phyloP scores from a whole-genome alignment of 1,140 invertebrate genomes.

The Diprion similis region DNA sequence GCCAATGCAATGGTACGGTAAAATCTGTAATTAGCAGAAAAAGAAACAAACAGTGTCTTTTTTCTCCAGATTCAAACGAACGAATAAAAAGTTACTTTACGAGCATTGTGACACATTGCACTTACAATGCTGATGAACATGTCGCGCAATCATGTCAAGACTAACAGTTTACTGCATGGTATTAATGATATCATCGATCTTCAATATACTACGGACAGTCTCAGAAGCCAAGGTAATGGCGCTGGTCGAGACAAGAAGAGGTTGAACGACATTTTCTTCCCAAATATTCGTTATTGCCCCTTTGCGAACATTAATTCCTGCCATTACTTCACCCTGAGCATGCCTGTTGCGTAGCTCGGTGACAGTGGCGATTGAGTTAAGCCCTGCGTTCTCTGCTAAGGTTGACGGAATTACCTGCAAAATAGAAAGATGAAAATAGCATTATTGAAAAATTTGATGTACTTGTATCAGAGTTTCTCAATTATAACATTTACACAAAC shows the following conservation, averaged over 20 bases:
- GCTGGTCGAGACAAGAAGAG: constrained; percentile 92
- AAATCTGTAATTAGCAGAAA: not conserved
- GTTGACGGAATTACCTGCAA: constrained; percentile 85
- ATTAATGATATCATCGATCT: constrained; percentile 98
- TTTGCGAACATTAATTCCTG: constrained; percentile 97
- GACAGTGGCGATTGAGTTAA: constrained; percentile 97
- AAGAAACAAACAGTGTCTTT: not conserved
- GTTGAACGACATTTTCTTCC: constrained; percentile 98
- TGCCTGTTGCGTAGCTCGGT: constrained; percentile 96
- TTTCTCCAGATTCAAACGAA: not conserved
- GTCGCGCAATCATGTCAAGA: not conserved
- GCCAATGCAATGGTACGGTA: not conserved
- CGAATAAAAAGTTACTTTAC: no score
- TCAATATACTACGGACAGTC: constrained; percentile 96
- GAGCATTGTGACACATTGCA: no score
- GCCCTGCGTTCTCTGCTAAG: constrained; percentile 98
- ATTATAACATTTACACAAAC: constrained; percentile 55
- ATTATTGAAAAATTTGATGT: not conserved
- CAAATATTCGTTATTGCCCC: constrained; percentile 96
- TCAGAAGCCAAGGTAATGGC: constrained; percentile 95
- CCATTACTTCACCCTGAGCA: constrained; percentile 80
- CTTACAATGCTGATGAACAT: constrained; percentile 3
- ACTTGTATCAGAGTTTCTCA: no score
- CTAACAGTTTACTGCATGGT: constrained; percentile 46
- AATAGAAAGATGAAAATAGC: constrained; percentile 14